Evolutionary conservation across 2,888 invertebrate genomes (phyloP).

Genomic region (Mythimna impura): DNA sequence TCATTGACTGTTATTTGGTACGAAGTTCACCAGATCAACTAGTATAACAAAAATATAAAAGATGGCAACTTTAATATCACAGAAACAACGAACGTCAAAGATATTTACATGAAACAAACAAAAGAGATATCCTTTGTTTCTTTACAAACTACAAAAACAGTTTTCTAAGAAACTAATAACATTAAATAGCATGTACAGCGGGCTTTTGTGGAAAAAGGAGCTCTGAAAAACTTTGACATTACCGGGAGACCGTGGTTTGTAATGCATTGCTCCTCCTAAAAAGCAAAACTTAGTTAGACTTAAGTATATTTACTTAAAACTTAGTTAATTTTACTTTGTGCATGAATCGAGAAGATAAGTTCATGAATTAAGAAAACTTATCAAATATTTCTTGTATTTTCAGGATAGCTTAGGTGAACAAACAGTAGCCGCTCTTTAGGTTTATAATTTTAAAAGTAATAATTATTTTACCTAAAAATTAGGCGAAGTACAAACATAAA

Average conservation of each 20-base stretch:
- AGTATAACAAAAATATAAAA: conserved; percentile 4
- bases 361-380: not conserved
- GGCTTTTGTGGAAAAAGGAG: conserved; percentile 58
- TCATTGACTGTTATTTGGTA: too few species aligned
- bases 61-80: conserved; percentile 25
- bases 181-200: conserved; percentile 51
- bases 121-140: not conserved
- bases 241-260: conserved; percentile 85
- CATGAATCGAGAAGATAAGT: conserved; percentile 6
- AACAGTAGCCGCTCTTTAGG: conserved; percentile 23
- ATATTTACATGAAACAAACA: conserved; percentile 12
- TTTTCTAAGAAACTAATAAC: conserved; percentile 10
- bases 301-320: conserved; percentile 14
- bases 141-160: conserved; percentile 2
- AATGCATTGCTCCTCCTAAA: conserved; percentile 88
- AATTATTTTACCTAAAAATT: not conserved
- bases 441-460: not conserved
- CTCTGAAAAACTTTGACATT: conserved; percentile 61
- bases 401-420: conserved; percentile 55
- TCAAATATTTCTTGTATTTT: conserved; percentile 5
- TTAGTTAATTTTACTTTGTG: conserved; percentile 25
- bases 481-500: not conserved
- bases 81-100: not conserved
- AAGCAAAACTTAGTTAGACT: conserved; percentile 74
- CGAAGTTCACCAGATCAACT: too few species aligned